Evolutionary conservation across 2,797 vertebrate genomes (phyloP).

Genomic region (Pterois miles): DNA sequence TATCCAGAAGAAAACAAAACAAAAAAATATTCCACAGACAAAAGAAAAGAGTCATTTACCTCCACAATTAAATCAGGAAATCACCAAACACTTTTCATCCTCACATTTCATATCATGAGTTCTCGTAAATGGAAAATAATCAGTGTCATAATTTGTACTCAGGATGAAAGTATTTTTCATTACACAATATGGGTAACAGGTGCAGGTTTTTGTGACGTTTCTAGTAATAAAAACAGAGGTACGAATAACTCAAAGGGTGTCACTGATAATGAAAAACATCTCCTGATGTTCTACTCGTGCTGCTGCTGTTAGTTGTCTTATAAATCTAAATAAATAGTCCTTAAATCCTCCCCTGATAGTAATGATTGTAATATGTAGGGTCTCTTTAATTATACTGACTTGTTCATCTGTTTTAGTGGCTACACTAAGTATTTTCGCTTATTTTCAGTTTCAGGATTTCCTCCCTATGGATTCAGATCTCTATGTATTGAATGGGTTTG

Average conservation of each 20-base stretch:
- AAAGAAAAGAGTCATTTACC: neutral
- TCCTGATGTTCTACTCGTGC: neutral
- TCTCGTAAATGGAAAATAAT: neutral
- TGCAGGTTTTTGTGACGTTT: neutral
- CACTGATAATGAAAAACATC: neutral
- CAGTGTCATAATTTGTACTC: neutral
- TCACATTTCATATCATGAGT: neutral
- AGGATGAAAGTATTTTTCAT: neutral
- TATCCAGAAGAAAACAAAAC: neutral
- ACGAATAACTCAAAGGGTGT: conserved; percentile 3
- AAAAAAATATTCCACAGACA: neutral
- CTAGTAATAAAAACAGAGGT: neutral
- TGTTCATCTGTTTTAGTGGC: neutral
- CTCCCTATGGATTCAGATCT: neutral
- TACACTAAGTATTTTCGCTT: neutral
- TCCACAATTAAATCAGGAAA: neutral
- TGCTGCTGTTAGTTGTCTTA: conserved; percentile 1
- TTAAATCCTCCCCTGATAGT: neutral
- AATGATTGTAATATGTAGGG: neutral
- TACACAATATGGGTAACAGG: neutral
- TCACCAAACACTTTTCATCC: fast-evolving
- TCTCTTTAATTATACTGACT: neutral
- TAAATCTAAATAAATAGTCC: conserved; percentile 1
- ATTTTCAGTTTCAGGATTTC: neutral
- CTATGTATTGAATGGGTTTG: neutral